These are phyloP conservation scores for Xenus cinereus DNA, from an alignment of 2,113 vertebrate genomes.

Conservation along the genomic window DNA sequence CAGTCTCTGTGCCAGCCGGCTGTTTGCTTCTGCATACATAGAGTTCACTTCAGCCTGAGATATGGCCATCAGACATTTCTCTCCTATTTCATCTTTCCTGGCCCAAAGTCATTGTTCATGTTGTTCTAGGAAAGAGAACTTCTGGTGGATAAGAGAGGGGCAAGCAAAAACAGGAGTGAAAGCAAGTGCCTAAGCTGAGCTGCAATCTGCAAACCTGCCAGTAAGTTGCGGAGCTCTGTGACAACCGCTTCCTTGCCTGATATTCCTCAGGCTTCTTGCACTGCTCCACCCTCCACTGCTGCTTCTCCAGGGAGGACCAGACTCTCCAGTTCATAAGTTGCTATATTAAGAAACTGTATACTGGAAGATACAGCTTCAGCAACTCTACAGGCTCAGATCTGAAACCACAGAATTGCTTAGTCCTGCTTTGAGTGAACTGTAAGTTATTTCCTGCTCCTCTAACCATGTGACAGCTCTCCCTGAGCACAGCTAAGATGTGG, in stretches of 20 bases:
- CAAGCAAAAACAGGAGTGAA: neutral
- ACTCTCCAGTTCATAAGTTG: constrained; percentile 16
- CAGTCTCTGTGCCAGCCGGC: neutral
- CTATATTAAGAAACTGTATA: constrained; percentile 9
- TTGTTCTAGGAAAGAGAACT: neutral
- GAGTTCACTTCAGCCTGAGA: neutral
- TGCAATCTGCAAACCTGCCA: too few species aligned
- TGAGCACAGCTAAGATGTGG: constrained; percentile 47
- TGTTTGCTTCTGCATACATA: neutral
- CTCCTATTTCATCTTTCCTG: neutral
- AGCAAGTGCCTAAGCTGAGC: too few species aligned
- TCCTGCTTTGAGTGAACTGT: neutral
- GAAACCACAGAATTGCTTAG: constrained; percentile 52
- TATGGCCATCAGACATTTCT: neutral
- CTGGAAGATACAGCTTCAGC: constrained; percentile 16
- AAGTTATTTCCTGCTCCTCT: constrained; percentile 59
- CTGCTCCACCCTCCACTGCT: neutral
- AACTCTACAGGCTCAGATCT: neutral
- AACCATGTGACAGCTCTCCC: neutral
- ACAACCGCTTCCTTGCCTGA: neutral
- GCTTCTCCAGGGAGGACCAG: neutral
- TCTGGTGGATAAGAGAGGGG: neutral
- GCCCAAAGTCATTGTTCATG: neutral
- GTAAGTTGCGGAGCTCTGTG: too few species aligned
- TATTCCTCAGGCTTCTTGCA: neutral